These are phyloP conservation scores for Brachionus plicatilis DNA, from an alignment of 1,140 invertebrate genomes.

Conservation along the genomic window DNA sequence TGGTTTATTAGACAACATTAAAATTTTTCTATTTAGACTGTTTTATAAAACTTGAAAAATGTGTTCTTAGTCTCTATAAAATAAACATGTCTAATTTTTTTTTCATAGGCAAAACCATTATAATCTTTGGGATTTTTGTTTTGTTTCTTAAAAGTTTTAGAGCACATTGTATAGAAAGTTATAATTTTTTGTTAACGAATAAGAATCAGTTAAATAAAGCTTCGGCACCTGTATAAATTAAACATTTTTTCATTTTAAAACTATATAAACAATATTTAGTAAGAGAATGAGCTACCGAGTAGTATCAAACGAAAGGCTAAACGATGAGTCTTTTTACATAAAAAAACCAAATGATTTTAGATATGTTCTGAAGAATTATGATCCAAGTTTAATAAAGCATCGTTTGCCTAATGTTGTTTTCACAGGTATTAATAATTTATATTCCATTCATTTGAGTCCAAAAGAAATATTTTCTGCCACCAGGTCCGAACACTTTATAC, in stretches of 20 bases:
- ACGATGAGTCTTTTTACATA: background rate
- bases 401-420: slow-evolving; percentile 10
- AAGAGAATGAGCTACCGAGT: background rate
- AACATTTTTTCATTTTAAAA: background rate
- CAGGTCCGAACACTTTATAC: slow-evolving; percentile 23
- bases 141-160: background rate
- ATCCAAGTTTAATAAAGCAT: slow-evolving; percentile 23
- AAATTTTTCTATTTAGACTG: background rate
- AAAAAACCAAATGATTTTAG: slow-evolving; percentile 8
- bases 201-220: background rate
- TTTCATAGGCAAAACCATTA: background rate
- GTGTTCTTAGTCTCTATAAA: background rate
- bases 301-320: slow-evolving; percentile 4
- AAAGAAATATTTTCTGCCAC: background rate
- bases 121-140: background rate
- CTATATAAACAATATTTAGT: background rate
- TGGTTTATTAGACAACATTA: background rate
- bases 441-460: too few relatives aligned
- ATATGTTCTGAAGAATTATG: slow-evolving; percentile 1
- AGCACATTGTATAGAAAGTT: background rate
- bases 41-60: background rate
- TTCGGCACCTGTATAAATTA: slow-evolving; percentile 6
- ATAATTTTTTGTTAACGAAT: background rate
- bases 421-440: background rate
- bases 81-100: background rate